Conservation (phyloP, 2,888 invertebrate species). For the Nasonia oneida region DNA sequence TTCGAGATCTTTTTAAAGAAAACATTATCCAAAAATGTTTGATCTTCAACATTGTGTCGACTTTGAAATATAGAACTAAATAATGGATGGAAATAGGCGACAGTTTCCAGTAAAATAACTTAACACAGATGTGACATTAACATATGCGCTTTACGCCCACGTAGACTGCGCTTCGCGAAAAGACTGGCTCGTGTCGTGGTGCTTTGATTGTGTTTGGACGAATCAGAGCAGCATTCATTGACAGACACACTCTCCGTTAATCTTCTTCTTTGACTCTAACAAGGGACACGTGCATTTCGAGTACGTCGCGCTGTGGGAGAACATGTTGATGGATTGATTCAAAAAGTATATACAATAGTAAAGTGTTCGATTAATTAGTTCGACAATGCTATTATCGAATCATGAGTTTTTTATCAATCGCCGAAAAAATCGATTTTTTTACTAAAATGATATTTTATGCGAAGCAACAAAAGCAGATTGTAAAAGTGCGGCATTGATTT, state of each 20-base stretch:
- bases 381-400: too few species aligned
- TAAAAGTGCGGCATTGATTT: too few species aligned
- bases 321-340: not conserved
- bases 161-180: slow-evolving; percentile 73
- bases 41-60: slow-evolving; percentile 15
- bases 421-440: too few species aligned
- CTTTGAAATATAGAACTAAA: slow-evolving; percentile 8
- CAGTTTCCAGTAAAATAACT: not conserved
- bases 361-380: too few species aligned
- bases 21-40: slow-evolving; percentile 10
- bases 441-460: too few species aligned
- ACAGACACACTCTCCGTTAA: slow-evolving; percentile 46
- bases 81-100: not conserved
- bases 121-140: slow-evolving; percentile 60
- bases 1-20: not conserved
- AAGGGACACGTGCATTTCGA: slow-evolving; percentile 31
- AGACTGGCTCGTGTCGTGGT: slow-evolving; percentile 71
- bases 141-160: slow-evolving; percentile 69
- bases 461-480: too few species aligned
- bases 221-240: slow-evolving; percentile 62
- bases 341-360: too few species aligned
- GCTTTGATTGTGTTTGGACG: slow-evolving; percentile 70
- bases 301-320: not conserved
- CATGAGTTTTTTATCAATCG: too few species aligned
- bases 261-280: slow-evolving; percentile 48